Base-by-base conservation (phyloP, 2,888 invertebrate genomes). In the Dermolepida albohirtum region DNA sequence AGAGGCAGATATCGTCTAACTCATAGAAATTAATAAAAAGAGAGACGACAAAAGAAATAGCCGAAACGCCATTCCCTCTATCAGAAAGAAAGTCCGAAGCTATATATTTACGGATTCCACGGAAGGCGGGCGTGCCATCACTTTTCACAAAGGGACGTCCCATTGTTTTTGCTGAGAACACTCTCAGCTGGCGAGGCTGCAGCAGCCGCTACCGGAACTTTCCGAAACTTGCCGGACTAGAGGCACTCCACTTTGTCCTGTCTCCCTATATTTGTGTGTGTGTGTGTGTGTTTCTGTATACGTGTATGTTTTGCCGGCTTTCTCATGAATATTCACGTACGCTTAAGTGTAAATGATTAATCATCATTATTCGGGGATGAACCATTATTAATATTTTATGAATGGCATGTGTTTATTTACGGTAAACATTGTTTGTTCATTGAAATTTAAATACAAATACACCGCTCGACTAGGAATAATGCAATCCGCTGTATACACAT, bases 261-360 rank as follows among this genome's bases (percentile, higher is more conserved):
- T 22, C 49, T 17, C 12, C 5, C 43, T 39, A 22, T 43, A 39
- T n/a, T 39, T 39, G 41, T 29, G 17, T 14, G 17, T 55, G 50
- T 51, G 41, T 43, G 14, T 34, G 54, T 54, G 27, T 17, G 59
- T 16, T 22, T 43, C 22, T 43, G 40, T 16, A n/a, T 34, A 17
- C 14, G 55, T 40, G 10, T 17, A 14, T 39, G 41, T 27, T 22
- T 17, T 43, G 39, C 51, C 64, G 64, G 70, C 70, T 72, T 74
- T 72, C 77, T 80, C 78, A 80, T 80, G 79, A 80, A 81, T 80
- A 81, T 81, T 80, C 80, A 79, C 78, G 74, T 74, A 75, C 76
- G 73, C 72, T 74, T 73, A 74, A 75, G 78, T 78, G 78, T 80
- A 79, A 82, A 82, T 82, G 80, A 82, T 82, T 82, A 81, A 82